Base-by-base conservation (phyloP, 2,797 vertebrate species). In the Silurus aristotelis region DNA sequence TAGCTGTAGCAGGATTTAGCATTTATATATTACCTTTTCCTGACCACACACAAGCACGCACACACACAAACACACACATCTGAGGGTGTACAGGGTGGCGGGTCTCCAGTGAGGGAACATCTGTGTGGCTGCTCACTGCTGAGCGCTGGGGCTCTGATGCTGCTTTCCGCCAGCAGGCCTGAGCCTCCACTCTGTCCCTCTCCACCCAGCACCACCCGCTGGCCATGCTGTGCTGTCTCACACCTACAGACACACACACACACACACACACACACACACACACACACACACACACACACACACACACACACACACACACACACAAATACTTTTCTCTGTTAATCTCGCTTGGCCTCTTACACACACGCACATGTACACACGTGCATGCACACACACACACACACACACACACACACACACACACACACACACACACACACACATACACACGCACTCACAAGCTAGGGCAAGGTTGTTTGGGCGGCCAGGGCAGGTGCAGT, bases 401-500 rank as follows among this genome's bases (percentile, higher is more conserved):
- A 55, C 46, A 58, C 80, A 31, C 43, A 55, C 43, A 80, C 78
- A 76, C 63, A 84, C 43, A 22, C 43, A 58, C 48, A 78, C 77
- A 61, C 76, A 55, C 46, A 58, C 80, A 31, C 43, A 55, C 61
- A 80, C 78, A 76, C 63, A 84, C 43, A 22, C 43, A 58, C 48
- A 79, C 77, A 67, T 77, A 67, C 46, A 73, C 82, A 72, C 82
- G 46, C 60, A 61, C 77, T 75, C 77, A 87, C 76, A 86, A 83
- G 85, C 73, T 66, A 80, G 80, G 76, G 85, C 85, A 87, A 83
- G 85, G 85, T 84, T 83, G 82, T 87, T 82, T 84, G 78, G 79
- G 73, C 19, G 73, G 83, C 64, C 76, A 84, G 88, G 87, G 87
- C 88, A 89, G 88, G 87, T 89, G 88, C 87, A 82, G 88, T 89